phyloP scores from a whole-genome alignment of 1,140 invertebrate species.

The Calliphora vicina region DNA sequence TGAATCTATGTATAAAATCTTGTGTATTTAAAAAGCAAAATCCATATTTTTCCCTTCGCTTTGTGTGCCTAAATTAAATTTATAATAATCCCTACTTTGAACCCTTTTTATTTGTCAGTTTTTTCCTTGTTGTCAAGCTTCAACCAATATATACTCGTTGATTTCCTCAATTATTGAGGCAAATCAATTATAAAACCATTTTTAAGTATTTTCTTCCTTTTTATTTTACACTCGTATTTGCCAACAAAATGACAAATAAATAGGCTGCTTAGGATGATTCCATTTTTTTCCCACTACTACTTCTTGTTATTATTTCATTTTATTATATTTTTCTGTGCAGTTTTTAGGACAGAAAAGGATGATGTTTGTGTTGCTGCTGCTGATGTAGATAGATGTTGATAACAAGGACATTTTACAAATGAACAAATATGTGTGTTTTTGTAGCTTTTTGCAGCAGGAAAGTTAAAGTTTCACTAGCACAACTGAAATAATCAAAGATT shows the following conservation, averaged over 20 bases:
- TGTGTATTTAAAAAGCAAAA: background rate
- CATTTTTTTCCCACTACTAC: background rate
- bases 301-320: background rate
- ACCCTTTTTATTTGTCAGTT: background rate
- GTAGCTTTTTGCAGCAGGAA: background rate
- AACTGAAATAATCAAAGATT: background rate
- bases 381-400: no score
- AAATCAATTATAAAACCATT: conserved; percentile 30
- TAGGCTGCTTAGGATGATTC: background rate
- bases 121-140: no score
- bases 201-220: conserved; percentile 2
- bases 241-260: background rate
- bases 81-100: background rate
- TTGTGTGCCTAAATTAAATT: background rate
- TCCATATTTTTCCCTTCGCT: background rate
- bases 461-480: background rate
- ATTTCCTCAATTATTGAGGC: conserved; percentile 13
- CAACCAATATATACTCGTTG: background rate
- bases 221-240: background rate
- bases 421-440: background rate
- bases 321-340: background rate
- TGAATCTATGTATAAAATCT: background rate
- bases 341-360: background rate
- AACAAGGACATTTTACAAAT: background rate
- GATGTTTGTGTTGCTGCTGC: background rate